These are phyloP conservation scores for Botia almorhae DNA, from an alignment of 2,797 vertebrate species.

Conservation along the genomic window DNA sequence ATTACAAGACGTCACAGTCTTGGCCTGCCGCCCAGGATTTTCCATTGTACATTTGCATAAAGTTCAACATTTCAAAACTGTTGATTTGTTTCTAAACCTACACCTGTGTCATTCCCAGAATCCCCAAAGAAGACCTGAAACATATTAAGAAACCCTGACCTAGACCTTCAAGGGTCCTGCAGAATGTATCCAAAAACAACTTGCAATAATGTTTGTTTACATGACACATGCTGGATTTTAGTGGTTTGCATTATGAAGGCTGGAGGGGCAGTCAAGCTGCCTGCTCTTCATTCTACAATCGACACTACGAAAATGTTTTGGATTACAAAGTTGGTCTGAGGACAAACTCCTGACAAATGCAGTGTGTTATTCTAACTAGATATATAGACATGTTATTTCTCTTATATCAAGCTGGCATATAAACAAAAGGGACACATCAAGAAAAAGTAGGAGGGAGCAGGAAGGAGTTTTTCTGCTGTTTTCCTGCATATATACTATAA, in stretches of 20 bases:
- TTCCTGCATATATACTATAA: background rate
- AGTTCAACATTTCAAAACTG: background rate
- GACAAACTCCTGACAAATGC: slow-evolving; percentile 29
- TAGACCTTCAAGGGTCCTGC: background rate
- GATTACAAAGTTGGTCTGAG: slow-evolving; percentile 25
- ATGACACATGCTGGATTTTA: background rate
- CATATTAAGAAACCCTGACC: background rate
- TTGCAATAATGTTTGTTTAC: slow-evolving; percentile 4
- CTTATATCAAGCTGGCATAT: slow-evolving; percentile 10
- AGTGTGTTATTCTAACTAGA: slow-evolving; percentile 7
- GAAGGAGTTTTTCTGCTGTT: background rate
- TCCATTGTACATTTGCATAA: background rate
- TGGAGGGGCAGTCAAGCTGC: background rate
- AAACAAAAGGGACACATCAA: background rate
- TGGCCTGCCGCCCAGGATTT: background rate
- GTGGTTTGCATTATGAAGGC: slow-evolving; percentile 13
- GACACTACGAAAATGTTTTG: slow-evolving; percentile 10
- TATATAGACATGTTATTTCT: slow-evolving; percentile 11
- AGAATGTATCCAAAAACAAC: slow-evolving; percentile 18
- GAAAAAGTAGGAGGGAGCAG: background rate
- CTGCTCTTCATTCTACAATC: slow-evolving; percentile 5
- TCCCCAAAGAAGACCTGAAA: background rate
- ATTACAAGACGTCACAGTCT: background rate
- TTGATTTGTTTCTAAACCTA: background rate
- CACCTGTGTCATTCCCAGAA: background rate